phyloP scores from a whole-genome alignment of 2,113 vertebrate genomes.

The Arenaria interpres region DNA sequence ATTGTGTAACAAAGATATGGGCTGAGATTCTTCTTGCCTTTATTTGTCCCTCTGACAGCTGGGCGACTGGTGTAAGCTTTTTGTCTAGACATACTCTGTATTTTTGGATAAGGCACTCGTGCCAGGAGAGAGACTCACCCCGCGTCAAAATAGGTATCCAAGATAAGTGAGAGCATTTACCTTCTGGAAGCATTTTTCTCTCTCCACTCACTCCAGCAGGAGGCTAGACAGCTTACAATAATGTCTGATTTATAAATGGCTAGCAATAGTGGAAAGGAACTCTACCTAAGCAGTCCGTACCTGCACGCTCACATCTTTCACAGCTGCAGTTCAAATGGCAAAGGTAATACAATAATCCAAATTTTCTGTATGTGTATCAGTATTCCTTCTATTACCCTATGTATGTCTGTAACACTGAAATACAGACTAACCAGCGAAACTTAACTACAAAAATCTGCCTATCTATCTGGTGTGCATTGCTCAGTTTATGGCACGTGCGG shows the following conservation, averaged over 20 bases:
- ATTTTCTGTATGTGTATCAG: neutral
- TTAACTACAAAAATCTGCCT: neutral
- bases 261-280: neutral
- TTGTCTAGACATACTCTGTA: neutral
- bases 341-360: neutral
- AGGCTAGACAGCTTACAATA: neutral
- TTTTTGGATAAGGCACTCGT: neutral
- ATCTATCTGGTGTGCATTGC: neutral
- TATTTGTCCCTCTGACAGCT: neutral
- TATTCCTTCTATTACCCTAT: neutral
- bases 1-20: neutral
- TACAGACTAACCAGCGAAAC: neutral
- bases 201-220: neutral
- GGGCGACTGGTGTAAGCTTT: neutral
- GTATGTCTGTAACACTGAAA: neutral
- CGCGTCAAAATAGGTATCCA: neutral
- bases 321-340: neutral
- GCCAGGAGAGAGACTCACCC: neutral
- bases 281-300: neutral
- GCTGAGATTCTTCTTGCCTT: neutral
- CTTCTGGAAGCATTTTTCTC: neutral
- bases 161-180: neutral
- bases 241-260: neutral
- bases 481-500: neutral
- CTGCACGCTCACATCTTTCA: neutral